Evolutionary conservation across 2,113 vertebrate genomes (phyloP).

Genomic region (Tragelaphus buxtoni): DNA sequence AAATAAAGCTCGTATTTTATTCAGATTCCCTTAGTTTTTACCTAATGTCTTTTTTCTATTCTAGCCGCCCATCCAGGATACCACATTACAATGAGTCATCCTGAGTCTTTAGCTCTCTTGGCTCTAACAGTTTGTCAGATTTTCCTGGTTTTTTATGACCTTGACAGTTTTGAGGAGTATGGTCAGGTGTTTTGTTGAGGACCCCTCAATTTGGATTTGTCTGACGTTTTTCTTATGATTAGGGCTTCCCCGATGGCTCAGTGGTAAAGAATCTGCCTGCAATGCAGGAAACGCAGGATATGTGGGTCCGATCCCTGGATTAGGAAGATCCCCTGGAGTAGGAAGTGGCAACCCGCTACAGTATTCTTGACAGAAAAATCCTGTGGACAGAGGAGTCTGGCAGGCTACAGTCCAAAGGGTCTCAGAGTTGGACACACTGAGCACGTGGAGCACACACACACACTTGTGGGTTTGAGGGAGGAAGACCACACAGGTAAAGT

Average conservation of each 20-base stretch:
- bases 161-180: neutral
- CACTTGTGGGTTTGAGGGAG: neutral
- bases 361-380: neutral
- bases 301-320: neutral
- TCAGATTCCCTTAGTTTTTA: constrained; percentile 9
- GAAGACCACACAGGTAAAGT: neutral
- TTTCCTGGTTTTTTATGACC: neutral
- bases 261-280: neutral
- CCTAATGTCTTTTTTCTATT: neutral
- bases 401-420: neutral
- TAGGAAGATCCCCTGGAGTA: neutral
- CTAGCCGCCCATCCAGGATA: neutral
- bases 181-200: neutral
- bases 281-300: neutral
- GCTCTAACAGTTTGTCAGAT: neutral
- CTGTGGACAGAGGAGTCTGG: neutral
- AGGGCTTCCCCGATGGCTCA: neutral
- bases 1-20: neutral
- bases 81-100: neutral
- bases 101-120: neutral
- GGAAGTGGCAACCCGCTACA: neutral
- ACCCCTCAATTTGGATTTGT: neutral
- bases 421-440: neutral
- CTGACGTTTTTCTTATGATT: neutral
- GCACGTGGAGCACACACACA: neutral